Evolutionary conservation across 1,140 invertebrate species (phyloP).

Genomic region (Drosophila sproati): DNA sequence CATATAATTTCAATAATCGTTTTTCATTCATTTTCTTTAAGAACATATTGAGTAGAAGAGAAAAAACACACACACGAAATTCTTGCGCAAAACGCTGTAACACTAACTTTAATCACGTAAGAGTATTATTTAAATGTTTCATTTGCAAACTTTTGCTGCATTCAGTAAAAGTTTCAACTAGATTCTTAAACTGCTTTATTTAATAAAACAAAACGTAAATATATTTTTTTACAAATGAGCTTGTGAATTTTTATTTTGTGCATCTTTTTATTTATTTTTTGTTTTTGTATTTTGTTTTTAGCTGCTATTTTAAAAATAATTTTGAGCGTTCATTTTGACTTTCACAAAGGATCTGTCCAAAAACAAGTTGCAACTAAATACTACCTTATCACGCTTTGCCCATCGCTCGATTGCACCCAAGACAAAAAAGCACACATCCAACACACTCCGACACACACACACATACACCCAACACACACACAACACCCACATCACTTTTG

Average conservation of each 20-base stretch:
- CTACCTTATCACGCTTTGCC: not conserved
- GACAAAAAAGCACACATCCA: too few relatives aligned
- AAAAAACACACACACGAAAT: constrained; percentile 16
- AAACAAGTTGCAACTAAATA: constrained; percentile 17
- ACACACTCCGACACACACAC: not conserved
- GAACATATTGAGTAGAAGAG: constrained; percentile 44
- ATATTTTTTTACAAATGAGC: constrained; percentile 57
- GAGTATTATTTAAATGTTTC: constrained; percentile 62
- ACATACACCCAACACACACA: constrained; percentile 12
- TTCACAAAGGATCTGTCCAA: constrained; percentile 39
- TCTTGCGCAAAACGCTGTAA: constrained; percentile 53
- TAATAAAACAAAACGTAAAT: constrained; percentile 61
- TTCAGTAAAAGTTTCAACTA: constrained; percentile 68
- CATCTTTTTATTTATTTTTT: constrained; percentile 25
- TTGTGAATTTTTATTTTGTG: constrained; percentile 28
- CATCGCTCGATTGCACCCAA: not conserved
- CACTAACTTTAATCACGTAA: constrained; percentile 54
- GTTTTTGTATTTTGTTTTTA: constrained; percentile 20
- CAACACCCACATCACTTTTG: constrained; percentile 26
- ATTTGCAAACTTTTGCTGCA: constrained; percentile 56
- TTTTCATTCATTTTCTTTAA: constrained; percentile 60
- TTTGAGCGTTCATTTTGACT: constrained; percentile 6
- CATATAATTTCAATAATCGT: constrained; percentile 47
- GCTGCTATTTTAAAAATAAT: not conserved
- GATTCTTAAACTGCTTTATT: constrained; percentile 65